Percentiles rank a stretch among this genome's conserved stretches.
phyloP scores from a whole-genome alignment of 1,140 invertebrate genomes.

The Aphelinus certus region DNA sequence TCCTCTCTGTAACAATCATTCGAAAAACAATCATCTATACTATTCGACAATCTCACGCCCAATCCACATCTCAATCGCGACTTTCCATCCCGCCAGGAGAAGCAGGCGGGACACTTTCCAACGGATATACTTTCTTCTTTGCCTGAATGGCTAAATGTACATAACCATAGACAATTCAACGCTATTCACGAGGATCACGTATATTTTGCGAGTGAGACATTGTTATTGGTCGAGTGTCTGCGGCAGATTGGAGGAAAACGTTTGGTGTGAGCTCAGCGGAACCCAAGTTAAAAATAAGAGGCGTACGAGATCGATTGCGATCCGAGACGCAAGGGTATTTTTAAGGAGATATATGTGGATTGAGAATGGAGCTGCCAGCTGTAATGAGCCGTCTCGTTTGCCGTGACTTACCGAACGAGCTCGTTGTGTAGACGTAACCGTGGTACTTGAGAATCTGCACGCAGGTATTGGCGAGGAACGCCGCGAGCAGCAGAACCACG shows the following conservation, averaged over 20 bases:
- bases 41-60: neutral
- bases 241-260: neutral
- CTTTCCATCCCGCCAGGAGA: no score
- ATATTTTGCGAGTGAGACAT: no score
- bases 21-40: neutral
- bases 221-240: no score
- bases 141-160: no score
- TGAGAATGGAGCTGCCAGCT: no score
- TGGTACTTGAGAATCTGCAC: slow-evolving; percentile 77
- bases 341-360: no score
- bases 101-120: no score
- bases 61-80: no score
- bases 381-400: neutral
- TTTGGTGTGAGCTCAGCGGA: slow-evolving; percentile 10
- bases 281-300: slow-evolving; percentile 25
- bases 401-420: slow-evolving; percentile 81
- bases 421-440: slow-evolving; percentile 79
- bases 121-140: no score
- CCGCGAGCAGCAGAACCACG: slow-evolving; percentile 76
- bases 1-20: slow-evolving; percentile 70
- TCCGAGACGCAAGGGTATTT: no score
- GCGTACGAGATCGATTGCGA: neutral
- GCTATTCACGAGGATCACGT: no score
- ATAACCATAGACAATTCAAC: no score
- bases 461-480: slow-evolving; percentile 84